Conservation (phyloP, 2,113 vertebrate genomes). For the Melanocharis versteri region DNA sequence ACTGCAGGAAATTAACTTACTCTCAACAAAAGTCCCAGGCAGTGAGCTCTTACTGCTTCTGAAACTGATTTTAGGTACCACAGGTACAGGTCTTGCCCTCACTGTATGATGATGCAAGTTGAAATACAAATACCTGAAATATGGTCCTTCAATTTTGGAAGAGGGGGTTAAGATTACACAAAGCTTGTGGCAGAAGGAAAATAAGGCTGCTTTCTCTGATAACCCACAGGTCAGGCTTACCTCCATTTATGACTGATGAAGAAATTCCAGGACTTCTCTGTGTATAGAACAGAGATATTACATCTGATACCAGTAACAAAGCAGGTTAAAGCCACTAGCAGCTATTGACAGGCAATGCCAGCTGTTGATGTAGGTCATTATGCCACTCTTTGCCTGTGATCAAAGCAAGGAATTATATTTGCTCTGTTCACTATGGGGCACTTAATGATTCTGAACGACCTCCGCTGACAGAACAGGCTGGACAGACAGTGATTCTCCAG, state of each 20-base stretch:
- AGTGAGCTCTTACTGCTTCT: background rate
- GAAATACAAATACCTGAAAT: background rate
- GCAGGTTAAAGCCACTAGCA: background rate
- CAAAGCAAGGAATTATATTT: background rate
- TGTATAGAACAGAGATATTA: background rate
- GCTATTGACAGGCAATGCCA: background rate
- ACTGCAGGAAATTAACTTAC: background rate
- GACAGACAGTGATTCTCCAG: background rate
- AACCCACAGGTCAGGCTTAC: background rate
- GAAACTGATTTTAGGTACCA: background rate
- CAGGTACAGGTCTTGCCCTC: background rate
- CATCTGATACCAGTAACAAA: background rate
- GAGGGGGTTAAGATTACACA: background rate
- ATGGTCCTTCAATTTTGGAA: background rate
- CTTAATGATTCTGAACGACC: background rate
- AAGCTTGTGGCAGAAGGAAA: background rate
- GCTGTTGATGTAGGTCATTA: background rate
- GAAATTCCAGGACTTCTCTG: background rate
- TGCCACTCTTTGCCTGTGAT: background rate
- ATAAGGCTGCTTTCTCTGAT: background rate
- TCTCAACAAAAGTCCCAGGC: background rate
- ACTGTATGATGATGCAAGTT: background rate
- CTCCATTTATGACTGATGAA: background rate
- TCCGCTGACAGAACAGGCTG: background rate
- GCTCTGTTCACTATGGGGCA: background rate